Percentiles rank a stretch among this genome's conserved stretches.
Evolutionary conservation across 1,140 invertebrate species (phyloP).

Genomic region (Latrodectus geometricus): DNA sequence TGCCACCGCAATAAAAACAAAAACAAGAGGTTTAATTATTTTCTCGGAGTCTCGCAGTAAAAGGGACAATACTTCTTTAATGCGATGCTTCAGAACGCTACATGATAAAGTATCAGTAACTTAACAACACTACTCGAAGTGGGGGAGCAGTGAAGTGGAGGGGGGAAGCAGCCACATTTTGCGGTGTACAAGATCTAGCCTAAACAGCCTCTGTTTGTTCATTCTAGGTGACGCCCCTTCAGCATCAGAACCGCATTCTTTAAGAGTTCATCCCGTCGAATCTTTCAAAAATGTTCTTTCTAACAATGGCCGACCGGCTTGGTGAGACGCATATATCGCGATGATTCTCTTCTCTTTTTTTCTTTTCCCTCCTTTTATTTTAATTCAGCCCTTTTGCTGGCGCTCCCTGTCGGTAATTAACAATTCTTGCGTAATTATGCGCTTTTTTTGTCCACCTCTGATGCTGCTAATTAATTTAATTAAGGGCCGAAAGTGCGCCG

Average conservation of each 20-base stretch:
- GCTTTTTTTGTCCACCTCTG: conserved; percentile 59
- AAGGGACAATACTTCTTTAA: background rate
- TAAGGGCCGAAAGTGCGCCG: conserved; percentile 59
- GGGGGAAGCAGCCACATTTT: conserved; percentile 19
- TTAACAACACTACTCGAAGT: conserved; percentile 13
- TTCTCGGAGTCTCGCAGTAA: background rate
- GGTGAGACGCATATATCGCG: conserved; percentile 22
- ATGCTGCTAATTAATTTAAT: conserved; percentile 62
- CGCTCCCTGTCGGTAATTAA: conserved; percentile 50
- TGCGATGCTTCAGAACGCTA: conserved; percentile 13
- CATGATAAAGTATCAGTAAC: conserved; percentile 56
- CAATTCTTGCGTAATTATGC: conserved; percentile 61
- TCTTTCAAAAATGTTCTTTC: conserved; percentile 58
- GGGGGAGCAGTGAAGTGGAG: background rate
- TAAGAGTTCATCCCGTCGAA: conserved; percentile 39
- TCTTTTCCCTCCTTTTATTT: conserved; percentile 34
- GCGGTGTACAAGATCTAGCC: conserved; percentile 43
- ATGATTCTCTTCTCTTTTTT: conserved; percentile 21
- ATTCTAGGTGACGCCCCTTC: conserved; percentile 45
- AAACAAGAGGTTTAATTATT: conserved; percentile 44
- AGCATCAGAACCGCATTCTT: conserved; percentile 46
- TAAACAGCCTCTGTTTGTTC: conserved; percentile 55
- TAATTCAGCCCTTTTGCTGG: conserved; percentile 48
- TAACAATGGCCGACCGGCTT: background rate
- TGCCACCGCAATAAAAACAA: conserved; percentile 1